Evolutionary conservation across 1,140 invertebrate species (phyloP).

Genomic region (Samia ricini): DNA sequence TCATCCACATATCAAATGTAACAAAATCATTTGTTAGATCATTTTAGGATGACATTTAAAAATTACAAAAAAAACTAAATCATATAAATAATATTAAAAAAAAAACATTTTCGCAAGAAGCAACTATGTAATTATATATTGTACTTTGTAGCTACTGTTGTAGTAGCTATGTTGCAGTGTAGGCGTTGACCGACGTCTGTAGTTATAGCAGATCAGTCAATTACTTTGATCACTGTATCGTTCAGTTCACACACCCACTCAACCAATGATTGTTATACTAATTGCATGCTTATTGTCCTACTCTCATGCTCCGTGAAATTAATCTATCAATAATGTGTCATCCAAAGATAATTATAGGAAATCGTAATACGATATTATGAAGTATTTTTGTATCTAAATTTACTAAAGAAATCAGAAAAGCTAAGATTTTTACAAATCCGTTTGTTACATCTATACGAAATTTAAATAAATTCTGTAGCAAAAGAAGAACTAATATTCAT

Average conservation of each 20-base stretch:
- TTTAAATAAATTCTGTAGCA: too few relatives aligned
- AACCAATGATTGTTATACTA: conserved; percentile 20
- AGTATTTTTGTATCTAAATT: too few relatives aligned
- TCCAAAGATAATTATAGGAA: background rate
- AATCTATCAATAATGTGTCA: conserved; percentile 11
- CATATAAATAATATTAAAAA: background rate
- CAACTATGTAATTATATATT: background rate
- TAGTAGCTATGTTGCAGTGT: conserved; percentile 8
- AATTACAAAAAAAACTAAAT: too few relatives aligned
- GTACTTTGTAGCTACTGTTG: conserved; percentile 4
- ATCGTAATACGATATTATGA: too few relatives aligned
- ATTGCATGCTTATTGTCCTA: conserved; percentile 21
- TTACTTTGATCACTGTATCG: conserved; percentile 32
- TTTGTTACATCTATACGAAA: too few relatives aligned
- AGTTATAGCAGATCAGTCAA: conserved; percentile 23
- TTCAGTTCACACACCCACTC: conserved; percentile 25
- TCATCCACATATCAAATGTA: too few relatives aligned
- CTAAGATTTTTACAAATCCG: too few relatives aligned
- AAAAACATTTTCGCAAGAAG: too few relatives aligned
- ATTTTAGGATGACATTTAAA: too few relatives aligned
- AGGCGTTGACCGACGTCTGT: conserved; percentile 6
- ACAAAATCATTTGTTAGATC: too few relatives aligned
- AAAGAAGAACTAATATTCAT: too few relatives aligned
- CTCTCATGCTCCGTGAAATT: conserved; percentile 17
- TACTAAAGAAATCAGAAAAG: too few relatives aligned